Evolutionary conservation across 2,113 vertebrate genomes (phyloP), one percentile per base, ranked within the genome.

Genomic region (Siniperca chuatsi): DNA sequence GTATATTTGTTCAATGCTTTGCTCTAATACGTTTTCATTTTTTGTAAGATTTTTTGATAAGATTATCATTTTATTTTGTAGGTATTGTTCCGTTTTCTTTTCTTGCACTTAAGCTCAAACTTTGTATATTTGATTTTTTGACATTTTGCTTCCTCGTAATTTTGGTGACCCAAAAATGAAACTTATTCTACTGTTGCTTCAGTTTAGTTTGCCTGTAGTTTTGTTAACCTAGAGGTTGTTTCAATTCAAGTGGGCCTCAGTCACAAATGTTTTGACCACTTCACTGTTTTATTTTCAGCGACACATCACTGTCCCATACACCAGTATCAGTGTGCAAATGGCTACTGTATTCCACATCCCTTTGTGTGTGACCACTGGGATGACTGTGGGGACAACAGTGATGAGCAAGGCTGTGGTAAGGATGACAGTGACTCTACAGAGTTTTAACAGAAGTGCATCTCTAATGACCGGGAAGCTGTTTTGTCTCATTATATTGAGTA

Each of bases 361-460:
- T 94, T 95, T 58, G 82, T 95, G 57, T 96, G 95, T 48, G 94
- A 96, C 90, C 94, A 96, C 92, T 94, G 86, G 87, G 79, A 96
- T 21, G 95, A 96, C 89, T 96, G 95, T 66, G 95, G 94, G 37
- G 95, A 96, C 84, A 75, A 82, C 82, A 96, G 94, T 23, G 95
- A 96, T 77, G 95, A 96, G 75, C 75, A 93, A 61, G 90, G 46
- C 91, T 96, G 95, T 80, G 91, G 95, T 96, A 85, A 91, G 91
- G 48, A 46, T 15, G 9, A 80, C 20, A 55, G 8, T 54, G 21
- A 16, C n/a, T 18, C 8, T 33, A 46, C 35, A 42, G 7, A 15
- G 9, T 54, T 33, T 62, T 1, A 44, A 33, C 6, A 44, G 29
- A 23, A 29, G 16, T 37, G 33, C 50, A 42, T 1, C 23, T 57